Evolutionary conservation across 1,140 invertebrate genomes (phyloP), one percentile per base, ranked within the genome.

Genomic region (Fopius arisanus): DNA sequence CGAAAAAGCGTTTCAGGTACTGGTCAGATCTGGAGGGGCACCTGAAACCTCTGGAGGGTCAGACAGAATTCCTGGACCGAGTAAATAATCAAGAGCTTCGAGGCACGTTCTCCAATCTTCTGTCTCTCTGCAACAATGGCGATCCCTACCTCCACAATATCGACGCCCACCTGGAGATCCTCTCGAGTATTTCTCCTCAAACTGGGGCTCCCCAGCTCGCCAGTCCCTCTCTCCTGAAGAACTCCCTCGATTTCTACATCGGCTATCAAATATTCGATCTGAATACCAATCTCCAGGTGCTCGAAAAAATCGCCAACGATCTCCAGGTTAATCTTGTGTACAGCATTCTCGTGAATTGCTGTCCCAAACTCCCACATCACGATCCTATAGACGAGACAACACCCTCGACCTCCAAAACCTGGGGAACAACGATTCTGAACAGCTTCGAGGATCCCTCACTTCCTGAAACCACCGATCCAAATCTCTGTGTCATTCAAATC

Each of bases 241-340:
- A 79, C 14, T 79, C 84, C 0, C 63, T 86, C 0, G 78, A 86
- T 72, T 78, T 74, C 54, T 85, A 86, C 37, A 81, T 91, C 65
- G 90, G 90, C 0, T 87, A 90, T 78, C 83, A 92, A 51, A 87
- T 92, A 75, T 91, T 91, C 73, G 85, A 90, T 43, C 81, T 87
- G 16, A 81, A 89, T 37, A 77, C 89, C 4, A 88, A 90, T 16
- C 90, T 90, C 0, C 74, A 86, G 14, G 86, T 90, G 63, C 89
- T 92, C 43, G 91, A 92, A 78, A 68, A 78, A 0, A 84, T 90
- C 75, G 90, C 91, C 12, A 76, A 81, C 2, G 89, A 88, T 43
- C 78, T 92, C 3, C 89, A 90, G 80, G 81, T 91, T 21, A 91
- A 91, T 85, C 85, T 91, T 43, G 85, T 91, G 1, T 89, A 91